Base-by-base conservation (phyloP, 35 echinoderm and acorn worm species). In the Heliocidaris erythrogramma region DNA sequence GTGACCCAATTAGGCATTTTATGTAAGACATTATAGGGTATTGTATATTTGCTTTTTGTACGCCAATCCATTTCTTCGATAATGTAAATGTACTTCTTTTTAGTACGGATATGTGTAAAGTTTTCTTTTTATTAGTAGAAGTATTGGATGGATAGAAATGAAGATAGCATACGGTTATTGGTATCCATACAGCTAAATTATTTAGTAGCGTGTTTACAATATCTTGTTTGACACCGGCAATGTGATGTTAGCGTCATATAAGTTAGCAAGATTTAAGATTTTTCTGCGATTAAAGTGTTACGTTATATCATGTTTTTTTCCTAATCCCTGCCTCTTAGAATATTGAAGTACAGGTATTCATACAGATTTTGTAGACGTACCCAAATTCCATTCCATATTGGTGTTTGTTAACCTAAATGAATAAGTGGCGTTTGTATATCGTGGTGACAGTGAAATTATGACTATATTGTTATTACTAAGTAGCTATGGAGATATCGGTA, bases 391-490 rank as follows among this genome's bases (percentile, higher is more conserved):
- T 89, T 89, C 87, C 87, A 89, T 89, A 89, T 89, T 48, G 87
- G 17, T 89, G 87, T 89, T 48, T 89, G 47, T 89, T 47, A 92
- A 59, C 50, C 50, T 48, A 78, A 78, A 78, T 92, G 47, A 56
- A 52, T 92, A 48, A 32, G 91, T 92, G 91, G 91, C 49, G 91
- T 92, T 92, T 92, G 91, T 92, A 92, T 92, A 92, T 92, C 30
- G 91, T 92, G 91, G 91, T 92, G 91, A 92, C 47, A 92, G 91
- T 92, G 91, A 92, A 92, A 59, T 92, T 92, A 92, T 92, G n/a
- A 92, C 48, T 92, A 92, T 92, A 52, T 49, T 92, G 49, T 92
- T 92, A 92, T 92, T 56, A 92, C 49, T 92, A 92, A 78, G 91
- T 92, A 92, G 91, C 48, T 92, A 92, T 59, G 29, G 48, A 52